These are phyloP conservation scores for Halcyon senegalensis DNA, from an alignment of 2,113 vertebrate genomes.

Conservation along the genomic window DNA sequence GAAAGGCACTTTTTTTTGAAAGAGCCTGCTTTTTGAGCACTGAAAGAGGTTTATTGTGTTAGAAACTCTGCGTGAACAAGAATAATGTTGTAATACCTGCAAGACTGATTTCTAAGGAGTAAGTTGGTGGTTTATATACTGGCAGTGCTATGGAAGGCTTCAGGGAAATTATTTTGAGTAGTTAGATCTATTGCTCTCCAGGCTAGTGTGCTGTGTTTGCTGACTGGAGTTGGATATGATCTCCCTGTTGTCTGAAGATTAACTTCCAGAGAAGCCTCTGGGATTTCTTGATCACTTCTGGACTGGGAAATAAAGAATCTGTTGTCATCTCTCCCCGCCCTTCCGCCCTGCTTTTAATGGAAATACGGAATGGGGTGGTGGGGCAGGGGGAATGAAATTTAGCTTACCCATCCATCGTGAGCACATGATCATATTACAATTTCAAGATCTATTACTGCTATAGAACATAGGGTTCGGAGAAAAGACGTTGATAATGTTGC, in stretches of 20 bases:
- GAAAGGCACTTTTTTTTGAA: neutral
- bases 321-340: neutral
- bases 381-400: neutral
- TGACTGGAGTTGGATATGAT: neutral
- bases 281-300: neutral
- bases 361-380: neutral
- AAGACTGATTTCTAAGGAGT: neutral
- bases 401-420: neutral
- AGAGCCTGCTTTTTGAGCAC: neutral
- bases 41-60: neutral
- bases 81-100: neutral
- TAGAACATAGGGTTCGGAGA: neutral
- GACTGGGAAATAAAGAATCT: neutral
- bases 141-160: neutral
- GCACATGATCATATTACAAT: neutral
- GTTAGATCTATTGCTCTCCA: neutral
- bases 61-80: neutral
- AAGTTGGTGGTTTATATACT: neutral
- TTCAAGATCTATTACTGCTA: neutral
- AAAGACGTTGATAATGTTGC: neutral
- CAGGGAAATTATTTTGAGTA: neutral
- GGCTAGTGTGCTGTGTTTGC: neutral
- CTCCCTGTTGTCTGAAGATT: neutral
- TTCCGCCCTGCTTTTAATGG: neutral
- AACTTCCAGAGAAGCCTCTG: neutral